Percentiles rank a stretch among this genome's conserved stretches.
Evolutionary conservation across 2,888 invertebrate species (phyloP).

Genomic region (Drosophila putrida): DNA sequence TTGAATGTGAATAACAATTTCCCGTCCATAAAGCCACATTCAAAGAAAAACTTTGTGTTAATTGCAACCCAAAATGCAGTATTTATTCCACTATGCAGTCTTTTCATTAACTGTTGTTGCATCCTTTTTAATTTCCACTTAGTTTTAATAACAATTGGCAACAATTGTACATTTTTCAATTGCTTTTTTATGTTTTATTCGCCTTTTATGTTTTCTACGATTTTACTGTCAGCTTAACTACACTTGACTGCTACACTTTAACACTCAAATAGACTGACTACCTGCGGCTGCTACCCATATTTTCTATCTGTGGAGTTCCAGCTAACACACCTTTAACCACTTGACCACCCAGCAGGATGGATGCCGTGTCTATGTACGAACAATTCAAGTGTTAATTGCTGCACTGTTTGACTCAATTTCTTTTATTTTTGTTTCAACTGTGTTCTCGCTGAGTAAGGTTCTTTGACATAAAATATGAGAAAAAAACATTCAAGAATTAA

Average conservation of each 20-base stretch:
- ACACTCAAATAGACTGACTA: slow-evolving; percentile 21
- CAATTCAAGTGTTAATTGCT: slow-evolving; percentile 34
- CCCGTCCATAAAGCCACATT: background rate
- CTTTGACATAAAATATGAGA: background rate
- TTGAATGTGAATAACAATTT: background rate
- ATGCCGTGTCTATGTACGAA: slow-evolving; percentile 2
- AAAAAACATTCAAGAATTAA: no score
- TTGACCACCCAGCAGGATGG: slow-evolving; percentile 19
- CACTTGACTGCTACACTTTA: slow-evolving; percentile 37
- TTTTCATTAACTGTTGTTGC: slow-evolving; percentile 6
- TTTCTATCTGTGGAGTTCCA: slow-evolving; percentile 1
- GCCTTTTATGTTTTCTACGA: background rate
- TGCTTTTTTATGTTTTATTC: slow-evolving; percentile 13
- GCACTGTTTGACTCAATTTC: slow-evolving; percentile 5
- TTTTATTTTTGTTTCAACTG: background rate
- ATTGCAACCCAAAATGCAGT: background rate
- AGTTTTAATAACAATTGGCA: slow-evolving; percentile 32
- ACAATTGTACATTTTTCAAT: slow-evolving; percentile 45
- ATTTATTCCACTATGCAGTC: background rate
- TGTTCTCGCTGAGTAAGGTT: no score
- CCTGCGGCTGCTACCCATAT: slow-evolving; percentile 18
- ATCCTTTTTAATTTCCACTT: slow-evolving; percentile 20
- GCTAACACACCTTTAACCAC: slow-evolving; percentile 12
- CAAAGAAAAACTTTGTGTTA: slow-evolving; percentile 4
- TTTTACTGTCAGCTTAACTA: slow-evolving; percentile 31